Conservation (phyloP, 2,888 invertebrate species). For the Stenotaenia linearis region DNA sequence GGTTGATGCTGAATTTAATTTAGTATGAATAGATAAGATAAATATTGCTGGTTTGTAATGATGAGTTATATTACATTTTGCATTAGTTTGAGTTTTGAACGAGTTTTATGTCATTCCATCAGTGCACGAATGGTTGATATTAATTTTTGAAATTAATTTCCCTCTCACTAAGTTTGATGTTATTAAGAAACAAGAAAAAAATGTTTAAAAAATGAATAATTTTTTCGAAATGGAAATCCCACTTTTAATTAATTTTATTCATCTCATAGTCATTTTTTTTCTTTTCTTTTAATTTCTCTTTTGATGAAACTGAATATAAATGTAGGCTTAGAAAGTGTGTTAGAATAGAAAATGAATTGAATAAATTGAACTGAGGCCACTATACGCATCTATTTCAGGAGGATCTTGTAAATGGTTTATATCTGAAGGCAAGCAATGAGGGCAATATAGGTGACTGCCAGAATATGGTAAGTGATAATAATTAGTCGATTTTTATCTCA, state of each 20-base stretch:
- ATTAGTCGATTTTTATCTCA: neutral
- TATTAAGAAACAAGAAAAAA: neutral
- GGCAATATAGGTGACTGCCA: slow-evolving; percentile 36
- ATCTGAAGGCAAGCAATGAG: slow-evolving; percentile 34
- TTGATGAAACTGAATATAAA: neutral
- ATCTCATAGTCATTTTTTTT: neutral
- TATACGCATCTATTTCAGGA: slow-evolving; percentile 34
- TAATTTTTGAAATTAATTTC: neutral
- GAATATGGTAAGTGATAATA: slow-evolving; percentile 36
- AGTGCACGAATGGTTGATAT: neutral
- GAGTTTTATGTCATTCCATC: neutral
- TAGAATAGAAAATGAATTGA: slow-evolving; percentile 1
- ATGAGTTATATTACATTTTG: neutral
- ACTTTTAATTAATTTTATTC: slow-evolving; percentile 18
- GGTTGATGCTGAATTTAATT: neutral
- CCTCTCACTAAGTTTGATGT: neutral
- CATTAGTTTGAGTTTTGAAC: too few relatives aligned
- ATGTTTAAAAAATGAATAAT: neutral
- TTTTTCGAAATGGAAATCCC: neutral
- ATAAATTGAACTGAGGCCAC: slow-evolving; percentile 14
- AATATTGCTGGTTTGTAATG: neutral
- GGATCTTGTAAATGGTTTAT: slow-evolving; percentile 36
- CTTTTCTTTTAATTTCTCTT: neutral
- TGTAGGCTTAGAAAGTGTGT: neutral
- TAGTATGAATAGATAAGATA: neutral